Base-by-base conservation (phyloP, 92 coral and sea anemone genomes). In the Zoanthus sansibaricus region DNA sequence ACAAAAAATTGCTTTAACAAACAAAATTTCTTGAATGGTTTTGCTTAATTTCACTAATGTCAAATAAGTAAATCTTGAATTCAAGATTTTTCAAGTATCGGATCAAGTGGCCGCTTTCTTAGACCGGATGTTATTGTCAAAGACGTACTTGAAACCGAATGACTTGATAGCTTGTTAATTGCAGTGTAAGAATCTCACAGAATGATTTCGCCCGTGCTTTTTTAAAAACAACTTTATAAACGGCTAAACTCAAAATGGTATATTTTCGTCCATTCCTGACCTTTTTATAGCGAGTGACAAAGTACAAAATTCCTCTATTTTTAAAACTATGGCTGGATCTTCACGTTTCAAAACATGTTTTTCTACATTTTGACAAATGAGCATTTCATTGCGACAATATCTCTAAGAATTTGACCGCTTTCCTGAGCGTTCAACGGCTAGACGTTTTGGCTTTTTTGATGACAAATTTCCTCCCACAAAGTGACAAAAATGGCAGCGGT, bases 181-280 rank as follows among this genome's bases (percentile, higher is more conserved):
- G 91, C 93, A 87, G 83, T 93, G 93, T 91, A 91, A 93, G 89
- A 94, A 88, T 90, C 93, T 91, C 76, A 89, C 59, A 84, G 94
- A 94, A 86, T 90, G 82, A 92, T 87, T 72, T 79, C 82, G 87
- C 87, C 74, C 70, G 75, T 86, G 87, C 72, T 87, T 87, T 72
- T 87, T 25, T 25, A 25, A 25, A 83, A 68, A 79, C 72, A 46
- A 20, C n/a, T 52, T 79, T 79, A 10, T 54, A 54, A 58, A 33
- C n/a, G 62, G 72, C 84, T 79, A 72, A 62, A 58, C 84, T 61
- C 73, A 79, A 79, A 58, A 79, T n/a, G 84, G 46, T 46, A 61
- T 79, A 79, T 42, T 79, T 79, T 72, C 72, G 84, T 55, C 42
- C 25, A 9, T 64, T 79, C 33, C 12, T 64, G 44, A 79, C 58